A percentile compares a stretch with the other conserved stretches of the same genome.
Conservation (phyloP, 2,888 invertebrate genomes). For the Chrysolina americana region DNA sequence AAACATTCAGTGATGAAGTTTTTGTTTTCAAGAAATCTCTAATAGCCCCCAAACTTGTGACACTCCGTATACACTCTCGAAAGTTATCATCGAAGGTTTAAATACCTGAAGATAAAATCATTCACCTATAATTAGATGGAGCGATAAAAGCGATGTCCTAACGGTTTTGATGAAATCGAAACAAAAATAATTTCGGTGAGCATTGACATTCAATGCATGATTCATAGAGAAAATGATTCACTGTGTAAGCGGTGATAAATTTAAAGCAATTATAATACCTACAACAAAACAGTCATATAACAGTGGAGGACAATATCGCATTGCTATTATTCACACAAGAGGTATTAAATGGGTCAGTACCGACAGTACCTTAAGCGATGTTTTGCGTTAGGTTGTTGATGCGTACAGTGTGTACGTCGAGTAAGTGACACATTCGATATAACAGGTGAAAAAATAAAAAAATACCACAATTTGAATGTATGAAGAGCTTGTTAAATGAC, state of each 20-base stretch:
- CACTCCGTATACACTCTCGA: background rate
- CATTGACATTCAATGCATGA: slow-evolving; percentile 15
- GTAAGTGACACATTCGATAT: no score
- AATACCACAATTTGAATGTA: no score
- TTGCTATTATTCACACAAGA: slow-evolving; percentile 7
- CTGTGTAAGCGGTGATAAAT: slow-evolving; percentile 23
- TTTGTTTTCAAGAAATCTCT: no score
- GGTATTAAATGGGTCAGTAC: slow-evolving; percentile 9
- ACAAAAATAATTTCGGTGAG: slow-evolving; percentile 19
- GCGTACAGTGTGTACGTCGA: background rate
- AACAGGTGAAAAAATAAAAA: no score
- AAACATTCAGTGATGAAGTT: no score
- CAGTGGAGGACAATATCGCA: slow-evolving; percentile 9
- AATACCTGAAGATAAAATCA: slow-evolving; percentile 3
- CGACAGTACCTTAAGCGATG: background rate
- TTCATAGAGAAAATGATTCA: slow-evolving; percentile 24
- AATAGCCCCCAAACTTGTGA: no score
- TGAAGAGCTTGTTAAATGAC: no score
- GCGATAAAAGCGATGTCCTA: background rate
- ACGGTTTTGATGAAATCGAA: slow-evolving; percentile 24
- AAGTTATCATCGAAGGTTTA: background rate
- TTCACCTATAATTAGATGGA: slow-evolving; percentile 15
- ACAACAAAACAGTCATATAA: slow-evolving; percentile 18
- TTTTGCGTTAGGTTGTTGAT: background rate
- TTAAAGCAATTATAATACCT: slow-evolving; percentile 17